phyloP scores from a whole-genome alignment of 2,113 vertebrate species.

The Promerops cafer region DNA sequence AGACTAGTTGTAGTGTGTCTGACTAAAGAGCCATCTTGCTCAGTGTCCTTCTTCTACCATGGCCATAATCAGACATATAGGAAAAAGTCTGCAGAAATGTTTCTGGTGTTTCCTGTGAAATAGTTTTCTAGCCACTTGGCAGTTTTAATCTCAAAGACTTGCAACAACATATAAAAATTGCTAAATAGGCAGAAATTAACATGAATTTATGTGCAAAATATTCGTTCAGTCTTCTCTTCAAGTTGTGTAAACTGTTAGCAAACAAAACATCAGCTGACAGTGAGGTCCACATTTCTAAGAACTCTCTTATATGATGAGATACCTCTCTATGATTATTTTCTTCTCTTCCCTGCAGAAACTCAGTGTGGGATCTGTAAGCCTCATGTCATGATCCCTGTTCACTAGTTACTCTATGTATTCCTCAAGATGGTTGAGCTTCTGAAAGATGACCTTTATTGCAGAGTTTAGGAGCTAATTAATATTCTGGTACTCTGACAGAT shows the following conservation, averaged over 20 bases:
- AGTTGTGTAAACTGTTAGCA: neutral
- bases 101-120: neutral
- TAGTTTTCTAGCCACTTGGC: neutral
- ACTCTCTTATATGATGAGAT: neutral
- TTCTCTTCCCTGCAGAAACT: neutral
- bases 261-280: neutral
- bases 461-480: neutral
- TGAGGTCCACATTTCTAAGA: neutral
- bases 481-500: neutral
- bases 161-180: neutral
- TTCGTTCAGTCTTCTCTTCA: neutral
- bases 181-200: neutral
- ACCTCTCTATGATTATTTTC: neutral
- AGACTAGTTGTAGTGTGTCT: neutral
- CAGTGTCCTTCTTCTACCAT: neutral
- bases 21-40: neutral
- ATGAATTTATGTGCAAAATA: neutral
- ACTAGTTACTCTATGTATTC: neutral
- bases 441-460: neutral
- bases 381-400: neutral
- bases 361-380: neutral
- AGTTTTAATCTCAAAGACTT: neutral
- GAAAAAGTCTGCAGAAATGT: neutral
- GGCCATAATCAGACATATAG: neutral
- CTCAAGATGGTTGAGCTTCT: neutral